Percentiles rank a stretch among this genome's conserved stretches.
Evolutionary conservation across 2,797 vertebrate genomes (phyloP).

Genomic region (Balearica regulorum): DNA sequence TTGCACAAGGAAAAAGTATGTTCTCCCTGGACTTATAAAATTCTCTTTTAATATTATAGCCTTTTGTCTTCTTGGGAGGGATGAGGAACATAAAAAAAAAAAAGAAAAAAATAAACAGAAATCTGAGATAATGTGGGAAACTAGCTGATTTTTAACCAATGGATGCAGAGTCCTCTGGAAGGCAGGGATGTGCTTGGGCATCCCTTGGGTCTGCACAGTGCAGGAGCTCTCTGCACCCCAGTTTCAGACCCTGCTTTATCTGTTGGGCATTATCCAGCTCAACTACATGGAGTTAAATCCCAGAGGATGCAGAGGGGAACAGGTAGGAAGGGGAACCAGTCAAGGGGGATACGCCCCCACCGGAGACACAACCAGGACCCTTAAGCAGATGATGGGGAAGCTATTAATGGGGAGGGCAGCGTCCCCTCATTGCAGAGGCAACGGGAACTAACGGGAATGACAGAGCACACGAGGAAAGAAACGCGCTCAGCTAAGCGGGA

Average conservation of each 20-base stretch:
- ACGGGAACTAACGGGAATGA: neutral
- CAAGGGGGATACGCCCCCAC: neutral
- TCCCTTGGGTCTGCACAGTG: neutral
- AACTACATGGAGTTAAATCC: neutral
- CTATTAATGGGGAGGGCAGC: neutral
- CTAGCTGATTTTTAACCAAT: neutral
- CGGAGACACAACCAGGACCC: neutral
- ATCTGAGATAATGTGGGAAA: neutral
- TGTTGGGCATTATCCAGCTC: neutral
- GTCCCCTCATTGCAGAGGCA: neutral
- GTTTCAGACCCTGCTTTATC: neutral
- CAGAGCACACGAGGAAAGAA: neutral
- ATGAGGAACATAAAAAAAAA: neutral
- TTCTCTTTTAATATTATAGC: neutral
- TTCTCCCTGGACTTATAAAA: neutral
- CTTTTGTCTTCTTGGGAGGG: neutral
- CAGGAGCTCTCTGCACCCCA: neutral
- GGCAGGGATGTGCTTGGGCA: neutral
- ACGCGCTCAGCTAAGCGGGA: fast-evolving
- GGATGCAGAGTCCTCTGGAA: neutral
- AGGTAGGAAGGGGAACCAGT: neutral
- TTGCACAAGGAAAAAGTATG: neutral
- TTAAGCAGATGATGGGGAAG: neutral
- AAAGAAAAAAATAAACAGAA: neutral
- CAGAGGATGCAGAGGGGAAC: neutral